Percentiles rank a stretch among this genome's conserved stretches.
Conservation (phyloP, 1,140 invertebrate species). For the Maconellicoccus hirsutus region DNA sequence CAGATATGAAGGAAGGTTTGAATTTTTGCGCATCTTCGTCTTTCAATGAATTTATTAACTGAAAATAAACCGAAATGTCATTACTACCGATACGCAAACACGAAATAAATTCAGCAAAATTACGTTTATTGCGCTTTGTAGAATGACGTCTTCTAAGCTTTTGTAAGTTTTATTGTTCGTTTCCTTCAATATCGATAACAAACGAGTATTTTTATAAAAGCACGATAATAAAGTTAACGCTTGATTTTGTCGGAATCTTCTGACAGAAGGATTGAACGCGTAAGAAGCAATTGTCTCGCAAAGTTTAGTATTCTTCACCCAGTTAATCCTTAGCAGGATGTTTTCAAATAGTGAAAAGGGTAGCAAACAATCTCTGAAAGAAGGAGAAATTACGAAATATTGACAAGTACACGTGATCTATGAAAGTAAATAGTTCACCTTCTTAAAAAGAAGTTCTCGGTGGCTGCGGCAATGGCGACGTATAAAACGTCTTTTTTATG, state of each 20-base stretch:
- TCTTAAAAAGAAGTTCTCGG: neutral
- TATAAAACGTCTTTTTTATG: slow-evolving; percentile 39
- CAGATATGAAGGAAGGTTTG: neutral
- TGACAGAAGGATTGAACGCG: slow-evolving; percentile 45
- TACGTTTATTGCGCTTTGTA: neutral
- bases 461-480: slow-evolving; percentile 27
- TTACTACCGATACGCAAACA: neutral
- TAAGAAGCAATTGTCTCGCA: slow-evolving; percentile 42
- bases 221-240: slow-evolving; percentile 47
- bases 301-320: slow-evolving; percentile 47
- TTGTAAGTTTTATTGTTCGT: neutral
- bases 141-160: neutral
- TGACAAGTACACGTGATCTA: no score
- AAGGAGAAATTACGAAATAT: neutral
- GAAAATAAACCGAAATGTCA: neutral
- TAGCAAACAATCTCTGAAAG: slow-evolving; percentile 42
- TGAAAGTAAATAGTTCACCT: no score
- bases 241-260: slow-evolving; percentile 49
- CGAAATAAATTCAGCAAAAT: neutral
- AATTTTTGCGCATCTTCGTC: neutral
- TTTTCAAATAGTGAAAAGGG: slow-evolving; percentile 51
- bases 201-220: slow-evolving; percentile 45
- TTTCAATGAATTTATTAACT: neutral
- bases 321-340: slow-evolving; percentile 43
- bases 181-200: slow-evolving; percentile 27